These are phyloP conservation scores for Botia almorhae DNA, from an alignment of 2,797 vertebrate species.

Conservation along the genomic window DNA sequence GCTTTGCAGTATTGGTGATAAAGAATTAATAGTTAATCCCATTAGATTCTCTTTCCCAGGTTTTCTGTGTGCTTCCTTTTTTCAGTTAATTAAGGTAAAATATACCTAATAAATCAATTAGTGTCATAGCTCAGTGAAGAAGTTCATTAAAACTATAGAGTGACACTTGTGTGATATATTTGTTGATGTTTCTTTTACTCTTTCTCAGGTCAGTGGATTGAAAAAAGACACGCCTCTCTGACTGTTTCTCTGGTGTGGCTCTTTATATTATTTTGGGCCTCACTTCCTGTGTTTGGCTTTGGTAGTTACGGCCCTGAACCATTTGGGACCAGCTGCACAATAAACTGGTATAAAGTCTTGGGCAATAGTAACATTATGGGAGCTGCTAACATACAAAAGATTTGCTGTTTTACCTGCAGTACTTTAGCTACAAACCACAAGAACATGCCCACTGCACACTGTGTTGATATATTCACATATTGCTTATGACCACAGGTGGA, in stretches of 20 bases:
- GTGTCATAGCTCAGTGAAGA: too few relatives aligned
- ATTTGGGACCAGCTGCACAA: slow-evolving; percentile 70
- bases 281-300: slow-evolving; percentile 68
- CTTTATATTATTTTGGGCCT: slow-evolving; percentile 68
- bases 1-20: too few relatives aligned
- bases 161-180: too few relatives aligned
- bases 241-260: slow-evolving; percentile 64
- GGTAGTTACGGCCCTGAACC: slow-evolving; percentile 71
- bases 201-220: slow-evolving; percentile 68
- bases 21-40: too few relatives aligned
- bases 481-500: slow-evolving; percentile 64
- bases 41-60: too few relatives aligned
- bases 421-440: neutral
- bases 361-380: neutral
- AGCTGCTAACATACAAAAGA: neutral
- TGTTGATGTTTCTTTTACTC: neutral
- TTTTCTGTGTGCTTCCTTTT: too few relatives aligned
- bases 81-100: too few relatives aligned
- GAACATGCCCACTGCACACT: neutral
- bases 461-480: neutral
- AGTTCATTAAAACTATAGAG: too few relatives aligned
- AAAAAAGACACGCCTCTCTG: slow-evolving; percentile 60
- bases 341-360: slow-evolving; percentile 64
- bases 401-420: neutral
- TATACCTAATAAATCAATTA: too few relatives aligned